Conservation (phyloP, 2,888 invertebrate genomes). For the Caprella mutica region DNA sequence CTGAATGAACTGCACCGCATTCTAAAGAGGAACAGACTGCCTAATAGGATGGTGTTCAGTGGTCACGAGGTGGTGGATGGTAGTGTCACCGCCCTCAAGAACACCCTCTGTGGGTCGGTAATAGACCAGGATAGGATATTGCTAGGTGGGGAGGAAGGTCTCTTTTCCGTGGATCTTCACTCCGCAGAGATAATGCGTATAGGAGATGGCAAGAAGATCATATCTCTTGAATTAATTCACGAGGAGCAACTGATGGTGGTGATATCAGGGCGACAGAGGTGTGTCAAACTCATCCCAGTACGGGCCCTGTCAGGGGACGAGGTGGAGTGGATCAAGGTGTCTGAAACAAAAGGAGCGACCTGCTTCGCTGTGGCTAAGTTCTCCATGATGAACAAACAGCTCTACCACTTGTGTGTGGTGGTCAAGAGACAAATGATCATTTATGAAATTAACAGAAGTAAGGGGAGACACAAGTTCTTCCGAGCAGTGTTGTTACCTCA, state of each 20-base stretch:
- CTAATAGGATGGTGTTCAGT: conserved; percentile 71
- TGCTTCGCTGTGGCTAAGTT: conserved; percentile 65
- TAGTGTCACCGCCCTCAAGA: conserved; percentile 65
- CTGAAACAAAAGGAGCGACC: conserved; percentile 73
- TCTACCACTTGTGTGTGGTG: conserved; percentile 78
- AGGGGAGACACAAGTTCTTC: conserved; percentile 70
- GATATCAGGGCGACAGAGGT: conserved; percentile 79
- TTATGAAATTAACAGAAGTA: conserved; percentile 86
- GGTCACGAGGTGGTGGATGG: conserved; percentile 78
- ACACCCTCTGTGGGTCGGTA: conserved; percentile 71
- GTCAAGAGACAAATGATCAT: conserved; percentile 86
- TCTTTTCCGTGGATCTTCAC: conserved; percentile 87
- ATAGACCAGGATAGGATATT: conserved; percentile 76
- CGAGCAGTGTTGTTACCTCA: conserved; percentile 79
- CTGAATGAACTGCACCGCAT: conserved; percentile 90
- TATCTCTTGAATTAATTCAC: conserved; percentile 63
- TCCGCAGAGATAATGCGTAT: conserved; percentile 68
- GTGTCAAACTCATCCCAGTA: conserved; percentile 82
- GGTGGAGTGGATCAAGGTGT: conserved; percentile 87
- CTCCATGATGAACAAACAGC: conserved; percentile 41
- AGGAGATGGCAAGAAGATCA: conserved; percentile 65
- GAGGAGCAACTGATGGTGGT: conserved; percentile 77
- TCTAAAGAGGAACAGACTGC: conserved; percentile 82
- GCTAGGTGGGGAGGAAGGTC: conserved; percentile 83
- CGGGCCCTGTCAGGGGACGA: conserved; percentile 90